A percentile compares a stretch with the other conserved stretches of the same genome.
Evolutionary conservation across 1,140 invertebrate genomes (phyloP).

Genomic region (Mizuhopecten yessoensis): DNA sequence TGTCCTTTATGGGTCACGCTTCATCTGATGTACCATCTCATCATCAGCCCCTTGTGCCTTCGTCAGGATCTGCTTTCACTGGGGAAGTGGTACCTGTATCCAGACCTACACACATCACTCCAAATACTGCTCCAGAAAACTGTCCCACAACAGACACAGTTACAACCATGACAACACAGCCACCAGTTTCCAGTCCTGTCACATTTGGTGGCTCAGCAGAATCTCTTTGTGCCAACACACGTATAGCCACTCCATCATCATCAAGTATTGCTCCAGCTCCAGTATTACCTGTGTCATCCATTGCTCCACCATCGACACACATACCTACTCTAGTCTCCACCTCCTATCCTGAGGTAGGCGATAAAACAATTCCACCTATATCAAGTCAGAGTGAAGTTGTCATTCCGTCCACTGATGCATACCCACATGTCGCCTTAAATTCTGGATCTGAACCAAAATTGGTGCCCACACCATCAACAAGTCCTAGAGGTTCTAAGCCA

Average conservation of each 20-base stretch:
- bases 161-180: not conserved
- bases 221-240: not conserved
- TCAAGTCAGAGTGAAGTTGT: not conserved
- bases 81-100: not conserved
- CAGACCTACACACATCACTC: slow-evolving; percentile 10
- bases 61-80: not conserved
- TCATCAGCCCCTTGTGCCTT: not conserved
- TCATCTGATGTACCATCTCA: not conserved
- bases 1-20: not conserved
- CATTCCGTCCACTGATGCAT: not conserved
- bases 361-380: no score
- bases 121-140: not conserved
- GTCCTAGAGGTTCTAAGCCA: not conserved
- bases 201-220: not conserved
- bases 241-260: not conserved
- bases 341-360: not conserved
- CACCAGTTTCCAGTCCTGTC: not conserved
- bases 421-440: not conserved
- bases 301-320: not conserved
- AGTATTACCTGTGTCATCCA: not conserved
- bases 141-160: not conserved
- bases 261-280: not conserved
- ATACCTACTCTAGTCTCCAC: not conserved
- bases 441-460: not conserved
- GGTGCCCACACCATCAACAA: not conserved